Evolutionary conservation across 1,140 invertebrate genomes (phyloP).

Genomic region (Aphidius gifuensis): DNA sequence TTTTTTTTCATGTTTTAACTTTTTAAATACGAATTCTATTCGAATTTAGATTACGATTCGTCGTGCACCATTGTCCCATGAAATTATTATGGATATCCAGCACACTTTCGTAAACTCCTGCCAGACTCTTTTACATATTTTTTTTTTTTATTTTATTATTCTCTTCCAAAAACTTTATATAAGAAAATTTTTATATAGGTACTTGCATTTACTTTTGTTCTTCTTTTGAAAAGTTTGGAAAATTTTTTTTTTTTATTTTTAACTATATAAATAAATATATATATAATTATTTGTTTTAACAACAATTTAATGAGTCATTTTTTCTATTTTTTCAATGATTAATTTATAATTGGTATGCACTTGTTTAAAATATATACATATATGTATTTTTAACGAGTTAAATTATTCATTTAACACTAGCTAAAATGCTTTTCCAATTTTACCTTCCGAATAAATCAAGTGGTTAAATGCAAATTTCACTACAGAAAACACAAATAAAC

Average conservation of each 20-base stretch:
- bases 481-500: conserved; percentile 6
- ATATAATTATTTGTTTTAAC: no score
- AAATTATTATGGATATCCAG: conserved; percentile 16
- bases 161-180: no score
- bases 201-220: no score
- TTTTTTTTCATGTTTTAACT: background rate
- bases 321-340: no score
- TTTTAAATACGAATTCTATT: conserved; percentile 3
- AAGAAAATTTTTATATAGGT: no score
- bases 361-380: background rate
- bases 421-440: background rate
- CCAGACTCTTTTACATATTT: conserved; percentile 3
- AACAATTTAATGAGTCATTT: no score
- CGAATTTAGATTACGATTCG: conserved; percentile 18
- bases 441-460: conserved; percentile 9
- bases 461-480: background rate
- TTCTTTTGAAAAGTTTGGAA: no score
- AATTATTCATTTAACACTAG: conserved; percentile 11
- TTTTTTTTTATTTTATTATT: background rate
- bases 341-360: no score
- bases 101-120: conserved; percentile 9
- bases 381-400: background rate
- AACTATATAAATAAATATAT: no score
- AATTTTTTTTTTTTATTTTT: no score
- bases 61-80: conserved; percentile 18